Conservation (phyloP, 2,113 vertebrate species). For the Meriones unguiculatus region DNA sequence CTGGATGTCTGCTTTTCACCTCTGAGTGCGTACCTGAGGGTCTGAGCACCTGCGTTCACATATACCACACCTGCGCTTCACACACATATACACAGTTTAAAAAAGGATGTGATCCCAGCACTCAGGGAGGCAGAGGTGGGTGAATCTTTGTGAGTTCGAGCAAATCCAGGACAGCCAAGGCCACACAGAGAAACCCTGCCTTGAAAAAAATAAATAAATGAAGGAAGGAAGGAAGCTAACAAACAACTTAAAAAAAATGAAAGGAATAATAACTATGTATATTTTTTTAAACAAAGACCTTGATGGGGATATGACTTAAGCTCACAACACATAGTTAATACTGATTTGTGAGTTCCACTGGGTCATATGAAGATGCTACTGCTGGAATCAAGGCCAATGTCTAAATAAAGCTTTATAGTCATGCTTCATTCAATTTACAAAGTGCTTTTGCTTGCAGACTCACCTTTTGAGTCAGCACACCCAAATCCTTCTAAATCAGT, state of each 20-base stretch:
- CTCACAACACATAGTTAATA: not conserved
- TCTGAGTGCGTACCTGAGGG: not conserved
- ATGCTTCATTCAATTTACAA: constrained; percentile 37
- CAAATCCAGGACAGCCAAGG: no score
- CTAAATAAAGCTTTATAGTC: constrained; percentile 35
- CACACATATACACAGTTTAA: not conserved
- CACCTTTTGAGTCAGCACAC: not conserved
- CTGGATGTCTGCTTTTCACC: not conserved
- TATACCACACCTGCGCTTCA: not conserved
- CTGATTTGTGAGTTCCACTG: not conserved
- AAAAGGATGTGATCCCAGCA: no score
- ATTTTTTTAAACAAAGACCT: constrained; percentile 20
- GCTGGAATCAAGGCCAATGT: not conserved
- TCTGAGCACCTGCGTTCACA: not conserved
- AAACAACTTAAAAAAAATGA: not conserved
- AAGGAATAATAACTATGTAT: not conserved
- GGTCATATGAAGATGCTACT: not conserved
- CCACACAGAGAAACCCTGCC: no score
- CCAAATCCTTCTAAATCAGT: constrained; percentile 20
- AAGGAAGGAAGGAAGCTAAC: no score
- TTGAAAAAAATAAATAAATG: no score
- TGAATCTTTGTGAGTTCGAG: no score
- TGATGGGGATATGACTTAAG: constrained; percentile 23
- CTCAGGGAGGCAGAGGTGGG: no score
- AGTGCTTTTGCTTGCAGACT: constrained; percentile 24